These are phyloP conservation scores for Podiceps cristatus DNA, from an alignment of 2,113 vertebrate species.

Conservation along the genomic window DNA sequence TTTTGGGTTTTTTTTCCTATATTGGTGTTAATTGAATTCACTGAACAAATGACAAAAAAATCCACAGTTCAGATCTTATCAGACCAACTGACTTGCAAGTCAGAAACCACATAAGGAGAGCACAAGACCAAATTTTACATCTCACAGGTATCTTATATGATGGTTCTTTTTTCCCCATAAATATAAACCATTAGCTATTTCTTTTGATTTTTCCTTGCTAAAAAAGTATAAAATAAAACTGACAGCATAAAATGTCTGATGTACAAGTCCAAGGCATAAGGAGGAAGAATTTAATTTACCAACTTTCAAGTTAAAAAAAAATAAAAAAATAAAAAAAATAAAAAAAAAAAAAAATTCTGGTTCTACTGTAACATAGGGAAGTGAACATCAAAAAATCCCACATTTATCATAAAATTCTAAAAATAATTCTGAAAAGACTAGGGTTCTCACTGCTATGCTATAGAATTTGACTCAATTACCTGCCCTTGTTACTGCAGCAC, in stretches of 20 bases:
- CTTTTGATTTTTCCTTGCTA: neutral
- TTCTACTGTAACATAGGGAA: neutral
- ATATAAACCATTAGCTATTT: neutral
- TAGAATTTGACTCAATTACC: neutral
- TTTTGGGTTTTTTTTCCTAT: neutral
- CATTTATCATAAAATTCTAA: neutral
- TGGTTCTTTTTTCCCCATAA: neutral
- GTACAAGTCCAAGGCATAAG: neutral
- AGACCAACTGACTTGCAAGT: neutral
- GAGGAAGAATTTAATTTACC: neutral
- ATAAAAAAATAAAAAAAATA: neutral
- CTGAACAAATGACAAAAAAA: neutral
- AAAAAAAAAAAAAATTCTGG: neutral
- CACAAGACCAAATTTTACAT: neutral
- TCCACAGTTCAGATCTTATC: neutral
- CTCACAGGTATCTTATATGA: neutral
- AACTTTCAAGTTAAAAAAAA: neutral
- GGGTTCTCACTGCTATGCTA: neutral
- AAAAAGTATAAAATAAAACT: neutral
- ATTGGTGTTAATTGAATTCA: neutral
- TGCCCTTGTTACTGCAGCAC: neutral
- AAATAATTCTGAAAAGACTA: slow-evolving; percentile 5
- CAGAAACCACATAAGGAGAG: neutral
- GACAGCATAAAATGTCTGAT: neutral
- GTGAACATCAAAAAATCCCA: neutral